These are phyloP conservation scores for Zhengitettix transpicula DNA, from an alignment of 2,888 invertebrate species.

Conservation along the genomic window DNA sequence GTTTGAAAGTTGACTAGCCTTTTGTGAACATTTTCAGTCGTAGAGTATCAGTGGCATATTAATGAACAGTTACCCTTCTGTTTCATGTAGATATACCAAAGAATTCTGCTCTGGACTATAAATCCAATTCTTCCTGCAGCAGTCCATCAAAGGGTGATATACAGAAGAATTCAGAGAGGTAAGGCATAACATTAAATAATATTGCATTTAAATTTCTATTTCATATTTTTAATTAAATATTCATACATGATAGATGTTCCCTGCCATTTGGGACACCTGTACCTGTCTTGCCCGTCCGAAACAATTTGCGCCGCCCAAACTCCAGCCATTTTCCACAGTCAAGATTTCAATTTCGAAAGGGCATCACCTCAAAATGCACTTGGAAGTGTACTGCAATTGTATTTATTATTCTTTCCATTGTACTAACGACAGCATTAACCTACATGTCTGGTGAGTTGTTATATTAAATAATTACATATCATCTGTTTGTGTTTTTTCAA, in stretches of 20 bases:
- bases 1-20: no score
- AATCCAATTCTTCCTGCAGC: slow-evolving; percentile 73
- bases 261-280: slow-evolving; percentile 38
- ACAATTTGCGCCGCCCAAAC: slow-evolving; percentile 45
- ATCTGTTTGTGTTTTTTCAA: neutral
- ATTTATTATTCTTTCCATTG: slow-evolving; percentile 66
- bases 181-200: slow-evolving; percentile 9
- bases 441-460: slow-evolving; percentile 64
- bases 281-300: slow-evolving; percentile 59
- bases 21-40: no score
- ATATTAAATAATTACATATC: neutral
- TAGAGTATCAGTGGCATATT: no score
- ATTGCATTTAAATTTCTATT: no score
- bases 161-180: slow-evolving; percentile 35
- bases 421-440: slow-evolving; percentile 65
- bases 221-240: no score
- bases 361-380: slow-evolving; percentile 68
- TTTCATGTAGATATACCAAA: slow-evolving; percentile 58
- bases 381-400: slow-evolving; percentile 87
- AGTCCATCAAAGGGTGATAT: slow-evolving; percentile 62
- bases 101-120: slow-evolving; percentile 77
- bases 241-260: slow-evolving; percentile 31
- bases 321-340: slow-evolving; percentile 57
- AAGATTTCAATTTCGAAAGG: slow-evolving; percentile 76
- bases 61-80: no score